Evolutionary conservation across 2,113 vertebrate species (phyloP), one percentile per base, ranked within the genome.

Genomic region (Zosterops japonicus): DNA sequence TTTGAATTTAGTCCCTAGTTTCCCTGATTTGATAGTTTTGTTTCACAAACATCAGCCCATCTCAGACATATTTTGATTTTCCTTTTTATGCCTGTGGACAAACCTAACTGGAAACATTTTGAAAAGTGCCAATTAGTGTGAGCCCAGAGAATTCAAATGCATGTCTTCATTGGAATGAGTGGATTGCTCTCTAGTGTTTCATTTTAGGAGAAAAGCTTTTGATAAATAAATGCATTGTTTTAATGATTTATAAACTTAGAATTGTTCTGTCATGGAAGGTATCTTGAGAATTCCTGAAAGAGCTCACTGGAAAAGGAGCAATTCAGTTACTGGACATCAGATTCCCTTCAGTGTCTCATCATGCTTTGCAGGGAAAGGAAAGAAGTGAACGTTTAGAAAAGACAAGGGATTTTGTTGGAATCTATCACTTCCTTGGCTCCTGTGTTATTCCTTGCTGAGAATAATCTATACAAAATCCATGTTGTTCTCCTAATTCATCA

Each of bases 181-280:
- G 80, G 65, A 41, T 97, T 92, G 86, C 76, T 94, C 61, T 86
- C 86, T 65, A 42, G 90, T 89, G 91, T 95, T 96, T 95, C 72
- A 50, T 65, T 96, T 94, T 83, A 78, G 75, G 55, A 95, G 71
- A 63, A 88, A 56, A 60, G 49, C 61, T 71, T 94, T 95, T 94
- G 72, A 93, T 84, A 95, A 93, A 94, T 82, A 96, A 93, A 90
- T 95, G 72, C 86, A 87, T 87, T 84, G 59, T 90, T 96, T 92
- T 78, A 89, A 92, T 87, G 83, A 92, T 93, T 90, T 90, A 92
- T 94, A 75, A 89, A 78, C 35, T 90, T 76, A 35, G 44, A 90
- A 84, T 47, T 92, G 57, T 67, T 83, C 56, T 96, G 79, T 84
- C 60, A 25, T 22, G 71, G 72, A 57, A 83, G 21, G 14, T 64